A percentile compares a stretch with the other conserved stretches of the same genome.
These are phyloP conservation scores for Dryobates pubescens DNA, from an alignment of 2,797 vertebrate genomes.

Conservation along the genomic window DNA sequence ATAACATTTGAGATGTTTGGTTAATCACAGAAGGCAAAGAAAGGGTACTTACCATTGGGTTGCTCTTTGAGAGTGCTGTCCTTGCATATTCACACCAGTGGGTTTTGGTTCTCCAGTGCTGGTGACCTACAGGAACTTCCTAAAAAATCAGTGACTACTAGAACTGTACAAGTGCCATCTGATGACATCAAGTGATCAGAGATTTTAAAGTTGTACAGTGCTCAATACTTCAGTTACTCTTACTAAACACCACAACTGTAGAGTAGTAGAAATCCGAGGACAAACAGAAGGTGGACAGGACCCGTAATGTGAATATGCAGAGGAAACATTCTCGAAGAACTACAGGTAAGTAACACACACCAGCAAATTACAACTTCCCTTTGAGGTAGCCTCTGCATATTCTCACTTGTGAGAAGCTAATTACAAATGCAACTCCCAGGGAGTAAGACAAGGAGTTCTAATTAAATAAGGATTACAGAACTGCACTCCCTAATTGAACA, in stretches of 20 bases:
- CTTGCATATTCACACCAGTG: slow-evolving; percentile 70
- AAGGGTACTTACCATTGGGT: slow-evolving; percentile 16
- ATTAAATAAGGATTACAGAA: slow-evolving; percentile 65
- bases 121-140: slow-evolving; percentile 50
- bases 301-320: slow-evolving; percentile 63
- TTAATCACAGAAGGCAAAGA: neutral
- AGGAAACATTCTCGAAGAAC: slow-evolving; percentile 68
- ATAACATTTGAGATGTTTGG: neutral
- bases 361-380: slow-evolving; percentile 20
- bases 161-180: slow-evolving; percentile 36
- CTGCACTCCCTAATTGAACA: slow-evolving; percentile 46
- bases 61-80: slow-evolving; percentile 68
- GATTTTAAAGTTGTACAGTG: slow-evolving; percentile 13
- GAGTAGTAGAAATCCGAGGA: neutral
- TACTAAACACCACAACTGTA: neutral
- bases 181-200: neutral
- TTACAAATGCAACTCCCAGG: slow-evolving; percentile 52
- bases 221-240: neutral
- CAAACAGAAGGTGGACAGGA: slow-evolving; percentile 36
- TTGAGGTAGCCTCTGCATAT: slow-evolving; percentile 61
- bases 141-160: slow-evolving; percentile 40
- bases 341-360: slow-evolving; percentile 28
- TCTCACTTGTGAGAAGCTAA: slow-evolving; percentile 67
- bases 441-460: slow-evolving; percentile 50
- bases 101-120: slow-evolving; percentile 60